Base-by-base conservation (phyloP, 2,113 vertebrate species). In the Colius striatus region DNA sequence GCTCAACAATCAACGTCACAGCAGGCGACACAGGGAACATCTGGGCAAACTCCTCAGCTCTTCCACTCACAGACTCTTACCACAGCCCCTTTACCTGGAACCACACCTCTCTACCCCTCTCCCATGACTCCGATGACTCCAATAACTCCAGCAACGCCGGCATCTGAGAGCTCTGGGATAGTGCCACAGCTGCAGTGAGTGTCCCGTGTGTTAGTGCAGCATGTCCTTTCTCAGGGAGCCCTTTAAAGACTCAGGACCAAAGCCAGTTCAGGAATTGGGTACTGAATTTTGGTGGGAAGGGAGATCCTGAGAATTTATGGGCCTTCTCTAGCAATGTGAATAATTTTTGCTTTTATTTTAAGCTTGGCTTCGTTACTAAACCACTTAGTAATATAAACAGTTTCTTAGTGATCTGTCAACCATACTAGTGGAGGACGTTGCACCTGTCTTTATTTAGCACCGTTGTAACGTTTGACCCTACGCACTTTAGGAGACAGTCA, bases 51-150 rank as follows among this genome's bases (percentile, higher is more conserved):
- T 1, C 99, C 99, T 27, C 99, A 99, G 95, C 98, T 99, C 86
- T 99, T 99, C 94, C 99, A 99, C 94, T 99, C 99, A 79, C 99
- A 99, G 97, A 97, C 98, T 89, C 98, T 99, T 82, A 98, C 99
- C 4, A 99, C 99, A 9, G 99, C 99, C 48, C 99, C 99, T 20
- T 98, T 99, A 88, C 99, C 99, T 0, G 99, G 99, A 87, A 99
- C 99, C 92, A 99, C 99, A 0, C 98, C 99, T 8, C 97, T 99
- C 15, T 99, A 99, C 83, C 97, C 97, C 58, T 99, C 99, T 34
- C 99, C 99, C 0, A 98, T 99, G 96, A 99, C 99, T 8, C 99
- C 99, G 2, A 99, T 99, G 99, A 99, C 99, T 48, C 99, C 99
- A 7, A 98, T 99, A 94, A 99, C 99, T 55, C 99, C 99, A 10